Evolutionary conservation across 2,888 invertebrate genomes (phyloP).

Genomic region (Leucoptera coffeella): DNA sequence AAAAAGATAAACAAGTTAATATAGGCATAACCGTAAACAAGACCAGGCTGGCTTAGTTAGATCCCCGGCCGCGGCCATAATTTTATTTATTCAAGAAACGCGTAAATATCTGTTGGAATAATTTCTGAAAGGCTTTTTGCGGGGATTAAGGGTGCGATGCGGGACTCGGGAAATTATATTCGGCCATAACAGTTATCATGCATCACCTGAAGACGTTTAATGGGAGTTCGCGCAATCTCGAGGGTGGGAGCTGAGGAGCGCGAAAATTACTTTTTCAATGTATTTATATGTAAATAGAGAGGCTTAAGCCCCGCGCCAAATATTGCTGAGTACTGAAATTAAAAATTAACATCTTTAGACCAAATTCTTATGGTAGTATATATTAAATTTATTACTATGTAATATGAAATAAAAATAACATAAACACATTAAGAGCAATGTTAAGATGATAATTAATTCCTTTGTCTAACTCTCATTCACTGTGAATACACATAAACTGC

Average conservation of each 20-base stretch:
- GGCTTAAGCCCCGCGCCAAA: constrained; percentile 12
- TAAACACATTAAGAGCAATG: too few species aligned
- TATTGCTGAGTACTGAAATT: too few species aligned
- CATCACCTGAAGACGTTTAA: constrained; percentile 52
- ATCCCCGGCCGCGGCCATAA: constrained; percentile 33
- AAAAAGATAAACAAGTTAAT: constrained; percentile 54
- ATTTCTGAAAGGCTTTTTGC: constrained; percentile 48
- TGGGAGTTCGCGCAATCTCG: constrained; percentile 51
- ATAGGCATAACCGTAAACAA: constrained; percentile 51
- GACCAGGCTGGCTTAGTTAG: constrained; percentile 27
- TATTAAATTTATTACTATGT: too few species aligned
- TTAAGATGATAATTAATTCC: too few species aligned
- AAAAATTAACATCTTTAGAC: too few species aligned
- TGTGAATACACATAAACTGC: too few species aligned
- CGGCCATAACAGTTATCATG: constrained; percentile 53
- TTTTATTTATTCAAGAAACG: constrained; percentile 52
- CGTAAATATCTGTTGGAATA: constrained; percentile 50
- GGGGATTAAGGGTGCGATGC: constrained; percentile 48
- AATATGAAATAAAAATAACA: too few species aligned
- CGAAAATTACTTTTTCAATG: constrained; percentile 53
- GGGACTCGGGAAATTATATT: constrained; percentile 52
- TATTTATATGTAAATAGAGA: constrained; percentile 53
- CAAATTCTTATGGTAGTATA: too few species aligned
- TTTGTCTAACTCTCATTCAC: too few species aligned
- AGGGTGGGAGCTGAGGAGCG: constrained; percentile 37